Conservation (phyloP, 2,797 vertebrate species). For the Acanthurus tractus region DNA sequence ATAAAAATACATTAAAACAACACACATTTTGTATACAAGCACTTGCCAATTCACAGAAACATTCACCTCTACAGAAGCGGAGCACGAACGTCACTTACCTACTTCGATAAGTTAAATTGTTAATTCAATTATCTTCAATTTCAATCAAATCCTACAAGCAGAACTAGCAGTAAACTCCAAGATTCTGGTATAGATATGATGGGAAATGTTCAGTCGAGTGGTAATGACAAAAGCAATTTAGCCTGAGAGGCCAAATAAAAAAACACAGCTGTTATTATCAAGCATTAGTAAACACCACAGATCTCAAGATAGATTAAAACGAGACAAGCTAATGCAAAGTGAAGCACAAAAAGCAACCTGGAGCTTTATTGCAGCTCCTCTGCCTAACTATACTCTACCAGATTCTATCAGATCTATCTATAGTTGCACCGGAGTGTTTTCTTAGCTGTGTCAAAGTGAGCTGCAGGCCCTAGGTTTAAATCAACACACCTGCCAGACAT, state of each 20-base stretch:
- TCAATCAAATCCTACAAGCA: neutral
- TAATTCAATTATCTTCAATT: neutral
- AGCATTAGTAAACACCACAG: constrained; percentile 4
- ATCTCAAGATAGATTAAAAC: constrained; percentile 18
- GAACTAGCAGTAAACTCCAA: neutral
- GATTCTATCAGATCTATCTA: constrained; percentile 63
- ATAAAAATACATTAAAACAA: constrained; percentile 72
- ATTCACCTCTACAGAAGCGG: neutral
- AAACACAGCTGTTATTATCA: neutral
- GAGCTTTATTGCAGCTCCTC: constrained; percentile 29
- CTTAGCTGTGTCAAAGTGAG: constrained; percentile 52
- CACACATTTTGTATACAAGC: constrained; percentile 53
- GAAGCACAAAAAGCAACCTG: constrained; percentile 20
- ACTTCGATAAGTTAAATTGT: neutral
- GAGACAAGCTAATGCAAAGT: constrained; percentile 17
- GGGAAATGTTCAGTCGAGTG: constrained; percentile 5
- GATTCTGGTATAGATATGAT: neutral
- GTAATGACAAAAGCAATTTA: neutral
- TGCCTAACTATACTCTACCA: constrained; percentile 23
- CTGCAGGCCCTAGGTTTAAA: constrained; percentile 64
- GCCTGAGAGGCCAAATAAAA: constrained; percentile 4
- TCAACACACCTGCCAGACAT: constrained; percentile 71
- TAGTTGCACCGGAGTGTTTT: constrained; percentile 55
- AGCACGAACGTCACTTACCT: neutral
- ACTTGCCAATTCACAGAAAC: constrained; percentile 24